These are phyloP conservation scores for Palythoa grandis DNA, from an alignment of 92 coral and sea anemone genomes.

Conservation along the genomic window DNA sequence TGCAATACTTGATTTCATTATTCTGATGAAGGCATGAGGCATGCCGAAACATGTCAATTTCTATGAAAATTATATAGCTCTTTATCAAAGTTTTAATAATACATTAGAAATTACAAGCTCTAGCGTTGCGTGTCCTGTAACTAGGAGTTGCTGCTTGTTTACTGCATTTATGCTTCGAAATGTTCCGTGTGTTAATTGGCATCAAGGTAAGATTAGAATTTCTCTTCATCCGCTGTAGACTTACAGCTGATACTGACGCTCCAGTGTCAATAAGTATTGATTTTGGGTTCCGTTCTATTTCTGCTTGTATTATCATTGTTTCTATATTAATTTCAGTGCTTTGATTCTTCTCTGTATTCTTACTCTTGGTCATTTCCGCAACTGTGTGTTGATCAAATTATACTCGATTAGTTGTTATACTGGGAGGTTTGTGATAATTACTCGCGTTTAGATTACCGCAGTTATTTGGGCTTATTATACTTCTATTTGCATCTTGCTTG, in stretches of 20 bases:
- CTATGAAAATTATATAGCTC: too few species aligned
- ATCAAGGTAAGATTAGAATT: background rate
- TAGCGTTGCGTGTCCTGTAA: background rate
- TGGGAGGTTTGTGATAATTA: background rate
- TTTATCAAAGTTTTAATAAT: too few species aligned
- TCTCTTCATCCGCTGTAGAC: constrained; percentile 2
- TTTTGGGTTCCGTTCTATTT: background rate
- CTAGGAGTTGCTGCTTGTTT: constrained; percentile 11
- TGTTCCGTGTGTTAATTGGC: constrained; percentile 7
- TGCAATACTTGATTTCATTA: too few species aligned
- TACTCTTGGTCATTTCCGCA: background rate
- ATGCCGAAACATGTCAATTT: too few species aligned
- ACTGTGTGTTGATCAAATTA: background rate
- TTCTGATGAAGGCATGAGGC: too few species aligned
- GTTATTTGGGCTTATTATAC: background rate
- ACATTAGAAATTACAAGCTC: constrained; percentile 1
- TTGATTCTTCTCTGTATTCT: background rate
- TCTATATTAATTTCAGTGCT: background rate
- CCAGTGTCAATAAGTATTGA: constrained; percentile 21
- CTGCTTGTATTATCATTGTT: constrained; percentile 16
- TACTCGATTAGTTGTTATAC: background rate
- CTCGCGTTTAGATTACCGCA: too few species aligned
- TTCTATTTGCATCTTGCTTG: constrained; percentile 5
- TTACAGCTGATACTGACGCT: constrained; percentile 8
- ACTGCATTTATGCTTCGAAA: constrained; percentile 21